Conservation (phyloP, 1,140 invertebrate species). For the Neelides sp. region DNA sequence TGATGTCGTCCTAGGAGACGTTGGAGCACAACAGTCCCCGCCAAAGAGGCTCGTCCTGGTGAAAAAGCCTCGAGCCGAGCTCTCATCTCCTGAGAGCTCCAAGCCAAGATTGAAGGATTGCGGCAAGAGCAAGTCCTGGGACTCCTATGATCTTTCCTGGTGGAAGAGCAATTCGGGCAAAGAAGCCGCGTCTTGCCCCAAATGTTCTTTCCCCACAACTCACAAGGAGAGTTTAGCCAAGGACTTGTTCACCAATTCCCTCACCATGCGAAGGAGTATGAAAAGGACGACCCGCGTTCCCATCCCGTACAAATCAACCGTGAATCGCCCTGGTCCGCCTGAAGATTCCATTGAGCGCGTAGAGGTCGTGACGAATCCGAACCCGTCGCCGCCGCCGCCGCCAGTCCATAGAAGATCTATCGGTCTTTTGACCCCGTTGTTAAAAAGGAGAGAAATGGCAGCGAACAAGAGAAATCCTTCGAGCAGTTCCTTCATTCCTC, state of each 20-base stretch:
- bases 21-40: conserved; percentile 32
- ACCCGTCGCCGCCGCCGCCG: conserved; percentile 15
- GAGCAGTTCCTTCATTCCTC: conserved; percentile 19
- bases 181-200: conserved; percentile 18
- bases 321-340: too few species aligned
- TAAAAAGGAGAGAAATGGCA: conserved; percentile 20
- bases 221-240: conserved; percentile 8
- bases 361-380: conserved; percentile 7
- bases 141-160: conserved; percentile 51
- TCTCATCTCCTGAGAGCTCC: neutral
- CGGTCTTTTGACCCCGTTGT: conserved; percentile 22
- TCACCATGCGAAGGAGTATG: too few species aligned
- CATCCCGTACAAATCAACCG: conserved; percentile 1
- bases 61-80: conserved; percentile 41
- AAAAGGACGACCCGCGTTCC: neutral
- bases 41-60: conserved; percentile 61
- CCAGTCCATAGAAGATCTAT: conserved; percentile 24
- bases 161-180: conserved; percentile 23
- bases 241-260: conserved; percentile 13
- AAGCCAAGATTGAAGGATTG: conserved; percentile 48
- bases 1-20: conserved; percentile 18
- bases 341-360: conserved; percentile 11
- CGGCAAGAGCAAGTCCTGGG: conserved; percentile 67
- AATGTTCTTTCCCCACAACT: conserved; percentile 31
- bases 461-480: conserved; percentile 1